Base-by-base conservation (phyloP, 1,140 invertebrate species). In the Hyles euphorbiae region DNA sequence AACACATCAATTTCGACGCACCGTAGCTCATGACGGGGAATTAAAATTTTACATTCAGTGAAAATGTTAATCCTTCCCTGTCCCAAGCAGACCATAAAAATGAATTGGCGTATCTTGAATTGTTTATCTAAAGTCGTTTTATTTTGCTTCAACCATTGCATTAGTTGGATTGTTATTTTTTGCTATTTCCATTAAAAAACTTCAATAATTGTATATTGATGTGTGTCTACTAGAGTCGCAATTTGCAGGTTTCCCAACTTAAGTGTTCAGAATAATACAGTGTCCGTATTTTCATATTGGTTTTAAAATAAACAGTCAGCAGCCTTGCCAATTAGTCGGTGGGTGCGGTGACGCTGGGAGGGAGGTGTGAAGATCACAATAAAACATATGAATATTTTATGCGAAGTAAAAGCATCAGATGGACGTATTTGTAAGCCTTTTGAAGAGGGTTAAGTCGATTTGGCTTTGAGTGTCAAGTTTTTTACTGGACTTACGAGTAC, bases 361-460 rank as follows among this genome's bases (percentile, higher is more conserved):
- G 62, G 57, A 72, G 67, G 74, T 76, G 74, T 70, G 59, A 76
- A 76, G 68, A 76, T 72, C 71, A 76, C 69, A 76, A 76, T 76
- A 74, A 73, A 76, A 71, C 59, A 62, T 72, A 70, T 76, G 74
- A 72, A 78, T 78, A 67, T 78, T 78, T 78, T 67, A 78, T 74
- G 65, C 72, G 72, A 74, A 71, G 70, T 76, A 75, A 74, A 81
- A 78, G 76, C 71, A 68, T 70, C 63, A 67, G 66, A 70, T 70
- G 72, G 74, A 76, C 72, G 65, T 72, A 71, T 78, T 70, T 74
- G 74, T 81, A 78, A 81, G 76, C 76, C 69, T 61, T 75, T 75
- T 81, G 81, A 84, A 73, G 72, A 84, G 79, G 81, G 81, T 82
- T 82, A 78, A 82, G 74, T 76, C 78, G 70, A 72, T 72, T 70